Base-by-base conservation (phyloP, 35 echinoderm and acorn worm species). In the Lytechinus variegatus region DNA sequence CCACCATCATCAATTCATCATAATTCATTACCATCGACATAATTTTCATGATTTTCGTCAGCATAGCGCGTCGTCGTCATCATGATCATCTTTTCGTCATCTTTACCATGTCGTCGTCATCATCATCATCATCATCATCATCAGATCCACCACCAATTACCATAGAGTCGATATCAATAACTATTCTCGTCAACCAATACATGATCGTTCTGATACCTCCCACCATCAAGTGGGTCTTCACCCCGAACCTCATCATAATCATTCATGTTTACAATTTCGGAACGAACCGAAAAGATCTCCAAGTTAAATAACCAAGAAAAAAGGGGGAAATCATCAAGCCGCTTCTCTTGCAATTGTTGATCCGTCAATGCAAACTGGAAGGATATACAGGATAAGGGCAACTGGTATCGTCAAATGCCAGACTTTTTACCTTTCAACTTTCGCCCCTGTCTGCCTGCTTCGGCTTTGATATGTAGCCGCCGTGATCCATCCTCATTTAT, bases 361-460 rank as follows among this genome's bases (percentile, higher is more conserved):
- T 79, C 66, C 66, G 4, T 79, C 66, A 79, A 24, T 58, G 19
- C 66, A 79, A 79, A 58, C 16, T 27, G 19, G 66, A 79, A 54
- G 52, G 27, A 21, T 12, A 52, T 24, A 24, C 19, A 54, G 52
- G 27, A 21, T 12, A 52, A 33, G 52, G n/a, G 88, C 88, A 90
- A 90, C 88, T 90, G 88, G 88, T 90, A 79, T 79, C 66, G 88
- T 90, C 28, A 90, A 90, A 52, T 90, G 88, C 88, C 88, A 90
- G 88, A 90, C 88, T 44, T 21, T 90, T 12, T 90, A 90, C 88
- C 88, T 90, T 90, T 90, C 88, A 90, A 90, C 88, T 90, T 90
- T 90, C 88, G 88, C 88, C 88, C 88, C 88, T 90, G 88, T 90
- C 88, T 90, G 29, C 88, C 88, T 27, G 88, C 28, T 14, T 44